These are phyloP conservation scores for Zosterops borbonicus DNA, from an alignment of 2,113 vertebrate genomes.

Conservation along the genomic window DNA sequence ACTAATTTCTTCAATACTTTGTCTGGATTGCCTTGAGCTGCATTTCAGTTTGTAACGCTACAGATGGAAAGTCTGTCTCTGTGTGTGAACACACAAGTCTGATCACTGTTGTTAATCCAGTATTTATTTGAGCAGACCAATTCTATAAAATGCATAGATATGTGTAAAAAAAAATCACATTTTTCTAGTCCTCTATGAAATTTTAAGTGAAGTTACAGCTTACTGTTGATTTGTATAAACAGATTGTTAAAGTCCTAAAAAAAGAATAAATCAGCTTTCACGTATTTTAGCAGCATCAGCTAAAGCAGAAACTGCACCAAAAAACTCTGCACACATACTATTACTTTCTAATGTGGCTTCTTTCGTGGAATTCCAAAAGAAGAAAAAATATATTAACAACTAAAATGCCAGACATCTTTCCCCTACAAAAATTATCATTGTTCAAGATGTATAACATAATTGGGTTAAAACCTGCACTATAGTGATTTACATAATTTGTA, in stretches of 20 bases:
- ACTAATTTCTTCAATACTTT: background rate
- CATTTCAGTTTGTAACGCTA: background rate
- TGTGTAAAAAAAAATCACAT: background rate
- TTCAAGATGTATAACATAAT: constrained; percentile 51
- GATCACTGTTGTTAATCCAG: background rate
- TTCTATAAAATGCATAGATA: background rate
- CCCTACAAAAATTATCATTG: constrained; percentile 45
- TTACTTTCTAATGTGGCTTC: background rate
- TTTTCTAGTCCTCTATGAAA: background rate
- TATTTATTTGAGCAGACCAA: background rate
- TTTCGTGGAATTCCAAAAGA: background rate
- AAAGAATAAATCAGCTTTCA: background rate
- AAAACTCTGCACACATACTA: background rate
- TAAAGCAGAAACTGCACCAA: background rate
- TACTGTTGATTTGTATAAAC: background rate
- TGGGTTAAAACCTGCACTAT: constrained; percentile 55
- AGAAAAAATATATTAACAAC: background rate
- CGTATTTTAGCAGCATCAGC: background rate
- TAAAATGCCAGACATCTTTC: background rate
- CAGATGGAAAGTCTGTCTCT: background rate
- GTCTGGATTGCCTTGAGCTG: background rate
- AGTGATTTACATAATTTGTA: constrained; percentile 65
- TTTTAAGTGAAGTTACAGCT: background rate
- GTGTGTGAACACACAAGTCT: background rate
- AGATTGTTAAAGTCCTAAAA: background rate